Evolutionary conservation across 1,140 invertebrate genomes (phyloP).

Genomic region (Apis florea): DNA sequence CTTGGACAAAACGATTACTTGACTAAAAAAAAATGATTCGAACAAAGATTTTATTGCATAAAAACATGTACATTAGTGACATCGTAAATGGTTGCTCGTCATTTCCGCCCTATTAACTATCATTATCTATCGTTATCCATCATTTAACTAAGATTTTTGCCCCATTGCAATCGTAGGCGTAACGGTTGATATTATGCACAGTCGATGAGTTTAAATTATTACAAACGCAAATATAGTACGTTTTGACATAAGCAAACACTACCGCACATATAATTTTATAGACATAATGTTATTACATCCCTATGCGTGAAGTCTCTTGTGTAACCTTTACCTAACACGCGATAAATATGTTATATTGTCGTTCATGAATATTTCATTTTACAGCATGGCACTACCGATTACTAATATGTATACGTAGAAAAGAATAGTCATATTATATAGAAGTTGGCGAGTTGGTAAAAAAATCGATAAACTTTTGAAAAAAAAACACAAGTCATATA

Average conservation of each 20-base stretch:
- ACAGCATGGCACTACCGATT: not conserved
- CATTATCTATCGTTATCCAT: conserved; percentile 5
- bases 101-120: not conserved
- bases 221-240: not conserved
- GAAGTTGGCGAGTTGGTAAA: not conserved
- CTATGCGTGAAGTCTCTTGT: conserved; percentile 9
- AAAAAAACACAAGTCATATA: not conserved
- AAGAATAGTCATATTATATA: not conserved
- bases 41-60: not conserved
- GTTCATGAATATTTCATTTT: conserved; percentile 39
- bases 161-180: not conserved
- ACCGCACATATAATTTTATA: not conserved
- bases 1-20: not conserved
- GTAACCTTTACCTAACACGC: conserved; percentile 22
- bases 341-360: conserved; percentile 19
- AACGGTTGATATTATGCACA: not conserved
- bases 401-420: not conserved
- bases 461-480: not conserved
- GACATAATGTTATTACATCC: conserved; percentile 8
- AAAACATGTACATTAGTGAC: not conserved
- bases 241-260: not conserved
- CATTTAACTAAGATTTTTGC: conserved; percentile 17
- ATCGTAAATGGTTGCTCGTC: not conserved
- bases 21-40: not conserved
- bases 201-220: conserved; percentile 25